phyloP scores from a whole-genome alignment of 2,113 vertebrate genomes.

The Otolemur garnettii region DNA sequence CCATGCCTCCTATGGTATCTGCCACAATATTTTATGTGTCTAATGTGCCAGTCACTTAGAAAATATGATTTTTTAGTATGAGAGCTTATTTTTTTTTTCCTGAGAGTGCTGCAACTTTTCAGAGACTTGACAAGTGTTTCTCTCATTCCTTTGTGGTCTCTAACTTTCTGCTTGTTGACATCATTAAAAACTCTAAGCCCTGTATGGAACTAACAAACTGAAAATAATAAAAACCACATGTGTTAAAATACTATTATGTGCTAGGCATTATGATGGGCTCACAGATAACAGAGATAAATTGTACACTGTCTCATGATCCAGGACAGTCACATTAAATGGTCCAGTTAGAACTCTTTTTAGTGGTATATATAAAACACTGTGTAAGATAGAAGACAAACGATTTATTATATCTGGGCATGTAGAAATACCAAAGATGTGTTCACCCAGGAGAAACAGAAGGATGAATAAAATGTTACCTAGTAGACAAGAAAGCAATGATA shows the following conservation, averaged over 20 bases:
- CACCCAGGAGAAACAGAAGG: not conserved
- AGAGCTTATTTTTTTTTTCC: not conserved
- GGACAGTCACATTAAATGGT: not conserved
- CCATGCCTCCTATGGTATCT: not conserved
- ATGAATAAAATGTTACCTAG: not conserved
- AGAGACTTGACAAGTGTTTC: not conserved
- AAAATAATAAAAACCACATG: not conserved
- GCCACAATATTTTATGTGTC: not conserved
- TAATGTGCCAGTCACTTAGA: not conserved
- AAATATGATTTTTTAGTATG: not conserved
- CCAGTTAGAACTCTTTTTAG: rapidly evolving
- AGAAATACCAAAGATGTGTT: not conserved
- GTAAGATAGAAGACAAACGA: not conserved
- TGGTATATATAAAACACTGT: not conserved
- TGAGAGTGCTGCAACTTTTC: not conserved
- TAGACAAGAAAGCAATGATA: not conserved
- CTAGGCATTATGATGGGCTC: not conserved
- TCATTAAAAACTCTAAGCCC: not conserved
- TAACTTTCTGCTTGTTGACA: not conserved
- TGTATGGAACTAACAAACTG: not conserved
- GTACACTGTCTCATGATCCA: not conserved
- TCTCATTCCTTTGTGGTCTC: not conserved
- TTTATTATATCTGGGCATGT: not conserved
- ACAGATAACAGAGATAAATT: not conserved
- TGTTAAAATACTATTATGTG: not conserved